Conservation (phyloP, 2,113 vertebrate genomes). For the Oophaga pumilio region DNA sequence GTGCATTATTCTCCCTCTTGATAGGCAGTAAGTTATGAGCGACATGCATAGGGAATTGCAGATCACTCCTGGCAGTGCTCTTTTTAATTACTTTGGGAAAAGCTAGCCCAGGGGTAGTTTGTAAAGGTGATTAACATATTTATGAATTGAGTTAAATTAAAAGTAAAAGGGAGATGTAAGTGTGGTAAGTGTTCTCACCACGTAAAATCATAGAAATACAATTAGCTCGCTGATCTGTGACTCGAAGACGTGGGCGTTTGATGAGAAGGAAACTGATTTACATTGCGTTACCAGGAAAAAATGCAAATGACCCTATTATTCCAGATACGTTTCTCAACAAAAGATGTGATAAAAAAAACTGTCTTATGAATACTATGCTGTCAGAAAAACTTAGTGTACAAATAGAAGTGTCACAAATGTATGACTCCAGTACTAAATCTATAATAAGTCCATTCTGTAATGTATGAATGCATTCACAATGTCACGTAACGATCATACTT, state of each 20-base stretch:
- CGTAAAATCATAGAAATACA: slow-evolving; percentile 41
- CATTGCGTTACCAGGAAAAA: slow-evolving; percentile 34
- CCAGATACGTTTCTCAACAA: slow-evolving; percentile 24
- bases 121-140: slow-evolving; percentile 45
- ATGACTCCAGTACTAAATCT: not conserved
- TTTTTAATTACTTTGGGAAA: slow-evolving; percentile 30
- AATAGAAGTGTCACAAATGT: not conserved
- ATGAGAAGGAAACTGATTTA: slow-evolving; percentile 44
- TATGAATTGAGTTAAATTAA: slow-evolving; percentile 41
- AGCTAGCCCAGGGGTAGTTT: slow-evolving; percentile 23
- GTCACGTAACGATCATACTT: not conserved
- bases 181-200: slow-evolving; percentile 21
- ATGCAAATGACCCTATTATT: slow-evolving; percentile 38
- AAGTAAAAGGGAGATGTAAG: slow-evolving; percentile 20
- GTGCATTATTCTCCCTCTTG: slow-evolving; percentile 3
- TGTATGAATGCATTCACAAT: not conserved
- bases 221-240: slow-evolving; percentile 50
- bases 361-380: not conserved
- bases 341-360: not conserved
- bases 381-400: not conserved
- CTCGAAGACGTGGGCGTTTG: slow-evolving; percentile 42
- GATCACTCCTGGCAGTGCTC: not conserved
- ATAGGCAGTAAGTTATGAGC: not conserved
- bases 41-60: not conserved
- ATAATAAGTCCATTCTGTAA: not conserved